Evolutionary conservation across 2,888 invertebrate species (phyloP).

Genomic region (Apotomis capreana): DNA sequence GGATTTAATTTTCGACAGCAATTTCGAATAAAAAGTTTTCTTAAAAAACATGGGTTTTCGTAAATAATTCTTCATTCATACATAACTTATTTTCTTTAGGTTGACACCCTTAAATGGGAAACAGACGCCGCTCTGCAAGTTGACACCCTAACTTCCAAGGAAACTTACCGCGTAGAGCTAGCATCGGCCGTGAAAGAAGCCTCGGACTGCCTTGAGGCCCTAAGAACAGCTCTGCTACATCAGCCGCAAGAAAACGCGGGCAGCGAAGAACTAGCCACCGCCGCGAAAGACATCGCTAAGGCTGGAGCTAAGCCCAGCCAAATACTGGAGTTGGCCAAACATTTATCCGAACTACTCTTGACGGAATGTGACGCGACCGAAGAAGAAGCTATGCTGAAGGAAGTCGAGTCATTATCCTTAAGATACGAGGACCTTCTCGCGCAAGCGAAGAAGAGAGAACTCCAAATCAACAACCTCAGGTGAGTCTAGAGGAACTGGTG

Average conservation of each 20-base stretch:
- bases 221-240: constrained; percentile 82
- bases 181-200: constrained; percentile 89
- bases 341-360: constrained; percentile 88
- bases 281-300: constrained; percentile 89
- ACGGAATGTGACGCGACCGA: constrained; percentile 88
- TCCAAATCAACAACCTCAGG: constrained; percentile 91
- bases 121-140: constrained; percentile 92
- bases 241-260: constrained; percentile 78
- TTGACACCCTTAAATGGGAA: constrained; percentile 89
- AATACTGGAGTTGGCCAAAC: constrained; percentile 90
- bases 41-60: no score
- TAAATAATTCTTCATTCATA: not conserved
- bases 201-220: constrained; percentile 85
- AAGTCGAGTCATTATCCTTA: constrained; percentile 85
- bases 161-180: constrained; percentile 91
- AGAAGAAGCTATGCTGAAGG: constrained; percentile 85
- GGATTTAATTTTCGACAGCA: no score
- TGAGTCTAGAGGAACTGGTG: constrained; percentile 62
- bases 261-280: constrained; percentile 83
- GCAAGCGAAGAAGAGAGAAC: constrained; percentile 88
- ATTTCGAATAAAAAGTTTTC: no score
- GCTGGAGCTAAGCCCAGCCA: constrained; percentile 91
- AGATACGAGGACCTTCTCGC: constrained; percentile 87
- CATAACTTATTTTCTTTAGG: constrained; percentile 72
- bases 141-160: constrained; percentile 91